Evolutionary conservation across 2,797 vertebrate species (phyloP), one percentile per base, ranked within the genome.

Genomic region (Muscicapa striata): DNA sequence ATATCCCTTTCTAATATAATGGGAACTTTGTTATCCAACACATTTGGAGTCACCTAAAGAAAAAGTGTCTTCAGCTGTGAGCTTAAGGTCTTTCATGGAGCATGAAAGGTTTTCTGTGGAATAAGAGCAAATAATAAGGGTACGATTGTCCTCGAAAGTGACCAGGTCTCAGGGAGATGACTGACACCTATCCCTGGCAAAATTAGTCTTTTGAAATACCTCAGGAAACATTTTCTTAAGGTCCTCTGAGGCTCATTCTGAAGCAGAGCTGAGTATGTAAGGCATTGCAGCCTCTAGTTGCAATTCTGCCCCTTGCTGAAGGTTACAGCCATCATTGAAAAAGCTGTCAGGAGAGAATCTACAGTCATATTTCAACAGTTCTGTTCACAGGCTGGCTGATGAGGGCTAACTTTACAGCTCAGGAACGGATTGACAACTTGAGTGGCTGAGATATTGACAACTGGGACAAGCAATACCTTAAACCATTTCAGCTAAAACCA

Each of bases 331-430:
- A 19, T 54, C n/a, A 62, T 2, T 75, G 59, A 51, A 75, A 88
- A 84, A 90, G 41, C 45, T 86, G 63, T 84, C 41, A 90, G 73
- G 76, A 92, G 43, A 51, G 69, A 78, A 87, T 90, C 51, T 84
- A 66, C 32, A 38, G 34, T 76, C 43, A 24, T 91, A 70, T 82
- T 89, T 94, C 81, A 72, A 32, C n/a, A 38, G 51, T 29, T 89
- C 22, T 2, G 2, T 40, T 91, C 46, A n/a, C 15, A 62, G 69
- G 15, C 24, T 92, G 84, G 62, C 59, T 93, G 87, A 75, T 87
- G 77, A 84, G n/a, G 76, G 43, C 36, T 90, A 89, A 66, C 16
- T 78, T 57, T 84, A 73, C 43, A 82, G 43, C 77, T 90, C 66
- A 90, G 34, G 20, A 62, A 22, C 41, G 55, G 70, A 90, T 10